Evolutionary conservation across 2,888 invertebrate species (phyloP).

Genomic region (Eledone cirrhosa): DNA sequence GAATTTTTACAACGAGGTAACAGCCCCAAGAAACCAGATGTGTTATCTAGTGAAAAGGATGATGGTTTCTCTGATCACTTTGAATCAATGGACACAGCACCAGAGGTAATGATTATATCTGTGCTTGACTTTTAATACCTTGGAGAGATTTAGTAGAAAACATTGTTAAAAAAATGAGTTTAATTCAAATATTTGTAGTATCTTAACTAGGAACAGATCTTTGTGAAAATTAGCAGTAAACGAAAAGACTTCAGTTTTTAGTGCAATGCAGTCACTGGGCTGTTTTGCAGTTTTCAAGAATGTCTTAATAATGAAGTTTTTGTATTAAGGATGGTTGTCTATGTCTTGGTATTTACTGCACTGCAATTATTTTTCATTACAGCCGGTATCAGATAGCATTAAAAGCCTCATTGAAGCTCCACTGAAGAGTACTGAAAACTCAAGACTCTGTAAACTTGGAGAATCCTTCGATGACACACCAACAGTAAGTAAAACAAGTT

Average conservation of each 20-base stretch:
- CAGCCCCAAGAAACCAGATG: constrained; percentile 13
- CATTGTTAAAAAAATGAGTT: too few species aligned
- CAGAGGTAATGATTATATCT: constrained; percentile 35
- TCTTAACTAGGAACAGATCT: too few species aligned
- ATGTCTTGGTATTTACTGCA: too few species aligned
- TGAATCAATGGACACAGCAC: constrained; percentile 39
- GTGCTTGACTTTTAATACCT: background rate
- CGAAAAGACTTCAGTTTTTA: too few species aligned
- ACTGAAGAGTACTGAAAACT: constrained; percentile 21
- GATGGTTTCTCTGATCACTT: constrained; percentile 60
- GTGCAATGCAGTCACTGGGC: too few species aligned
- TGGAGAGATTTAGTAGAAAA: too few species aligned
- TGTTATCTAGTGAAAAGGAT: constrained; percentile 37
- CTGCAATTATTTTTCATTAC: too few species aligned
- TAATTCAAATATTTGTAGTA: too few species aligned
- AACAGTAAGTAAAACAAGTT: background rate
- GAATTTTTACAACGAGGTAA: constrained; percentile 6
- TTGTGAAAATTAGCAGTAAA: too few species aligned
- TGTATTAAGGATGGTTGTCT: too few species aligned
- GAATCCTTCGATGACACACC: background rate
- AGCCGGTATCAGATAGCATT: constrained; percentile 38
- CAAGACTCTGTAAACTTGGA: background rate
- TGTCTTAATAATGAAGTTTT: too few species aligned
- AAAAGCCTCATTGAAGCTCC: constrained; percentile 52
- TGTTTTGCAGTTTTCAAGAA: too few species aligned